phyloP scores from a whole-genome alignment of 1,140 invertebrate species.

The Halesus radiatus region DNA sequence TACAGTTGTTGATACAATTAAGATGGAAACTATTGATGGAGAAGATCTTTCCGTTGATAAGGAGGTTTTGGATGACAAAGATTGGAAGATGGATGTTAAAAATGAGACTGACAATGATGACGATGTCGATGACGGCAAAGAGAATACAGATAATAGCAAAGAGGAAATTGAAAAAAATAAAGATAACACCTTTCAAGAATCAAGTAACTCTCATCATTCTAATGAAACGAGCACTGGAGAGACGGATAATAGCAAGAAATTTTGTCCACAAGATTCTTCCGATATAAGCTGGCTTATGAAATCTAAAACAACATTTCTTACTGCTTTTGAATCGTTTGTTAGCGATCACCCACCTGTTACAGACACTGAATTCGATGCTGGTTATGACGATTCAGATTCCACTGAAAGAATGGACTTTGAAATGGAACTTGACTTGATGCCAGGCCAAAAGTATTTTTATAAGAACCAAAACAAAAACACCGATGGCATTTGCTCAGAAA shows the following conservation, averaged over 20 bases:
- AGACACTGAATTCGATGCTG: background rate
- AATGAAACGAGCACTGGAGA: too few species aligned
- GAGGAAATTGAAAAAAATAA: background rate
- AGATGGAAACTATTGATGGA: background rate
- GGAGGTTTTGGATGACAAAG: background rate
- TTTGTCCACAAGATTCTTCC: background rate
- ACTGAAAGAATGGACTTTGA: too few species aligned
- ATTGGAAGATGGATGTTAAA: conserved; percentile 3
- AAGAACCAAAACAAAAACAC: background rate
- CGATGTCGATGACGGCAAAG: background rate
- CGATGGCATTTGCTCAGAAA: too few species aligned
- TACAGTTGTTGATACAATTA: background rate
- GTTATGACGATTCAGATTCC: too few species aligned
- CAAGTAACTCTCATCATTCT: background rate
- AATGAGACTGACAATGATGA: conserved; percentile 12
- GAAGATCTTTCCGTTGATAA: background rate
- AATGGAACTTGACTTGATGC: background rate
- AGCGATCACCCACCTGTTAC: background rate
- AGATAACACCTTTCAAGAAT: background rate
- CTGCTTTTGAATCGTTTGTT: conserved; percentile 14
- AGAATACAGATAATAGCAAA: background rate
- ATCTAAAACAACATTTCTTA: conserved; percentile 8
- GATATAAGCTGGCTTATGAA: background rate
- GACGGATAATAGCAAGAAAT: too few species aligned
- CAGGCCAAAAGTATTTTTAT: background rate